Conservation (phyloP, 1,140 invertebrate genomes). For the Euura saliciscinereae region DNA sequence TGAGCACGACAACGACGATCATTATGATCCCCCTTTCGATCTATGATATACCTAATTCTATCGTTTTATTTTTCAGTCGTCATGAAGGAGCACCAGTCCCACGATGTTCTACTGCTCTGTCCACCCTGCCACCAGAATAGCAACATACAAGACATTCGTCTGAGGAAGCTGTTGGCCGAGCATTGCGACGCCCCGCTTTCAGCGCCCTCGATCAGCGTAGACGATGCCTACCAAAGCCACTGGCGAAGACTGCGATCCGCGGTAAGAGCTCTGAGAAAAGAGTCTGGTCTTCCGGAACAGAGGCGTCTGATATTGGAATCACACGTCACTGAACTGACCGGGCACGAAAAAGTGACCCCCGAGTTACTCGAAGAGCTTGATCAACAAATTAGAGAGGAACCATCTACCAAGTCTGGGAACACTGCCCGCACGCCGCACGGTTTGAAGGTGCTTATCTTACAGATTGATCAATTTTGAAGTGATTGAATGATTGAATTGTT, state of each 20-base stretch:
- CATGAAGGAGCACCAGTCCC: conserved; percentile 84
- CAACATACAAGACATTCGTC: conserved; percentile 69
- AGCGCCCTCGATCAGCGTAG: conserved; percentile 33
- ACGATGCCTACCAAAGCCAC: conserved; percentile 37
- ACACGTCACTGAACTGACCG: conserved; percentile 57
- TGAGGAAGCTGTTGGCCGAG: conserved; percentile 67
- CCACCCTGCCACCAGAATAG: conserved; percentile 75
- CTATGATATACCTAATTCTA: conserved; percentile 9
- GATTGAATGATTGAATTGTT: conserved; percentile 58
- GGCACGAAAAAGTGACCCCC: conserved; percentile 53
- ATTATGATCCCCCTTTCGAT: conserved; percentile 6
- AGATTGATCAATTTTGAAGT: conserved; percentile 37
- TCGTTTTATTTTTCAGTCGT: conserved; percentile 57
- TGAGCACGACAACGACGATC: conserved; percentile 40
- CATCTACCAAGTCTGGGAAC: conserved; percentile 16
- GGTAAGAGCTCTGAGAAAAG: conserved; percentile 67
- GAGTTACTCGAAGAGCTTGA: conserved; percentile 58
- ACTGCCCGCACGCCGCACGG: conserved; percentile 44
- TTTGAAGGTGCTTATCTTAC: conserved; percentile 37
- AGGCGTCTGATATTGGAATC: conserved; percentile 61
- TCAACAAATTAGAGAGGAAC: conserved; percentile 35
- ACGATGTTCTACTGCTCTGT: conserved; percentile 82
- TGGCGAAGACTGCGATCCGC: conserved; percentile 69
- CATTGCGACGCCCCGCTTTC: conserved; percentile 70
- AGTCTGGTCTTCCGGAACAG: conserved; percentile 60